These are phyloP conservation scores for Hemibagrus guttatus DNA, from an alignment of 2,797 vertebrate genomes.

Conservation along the genomic window DNA sequence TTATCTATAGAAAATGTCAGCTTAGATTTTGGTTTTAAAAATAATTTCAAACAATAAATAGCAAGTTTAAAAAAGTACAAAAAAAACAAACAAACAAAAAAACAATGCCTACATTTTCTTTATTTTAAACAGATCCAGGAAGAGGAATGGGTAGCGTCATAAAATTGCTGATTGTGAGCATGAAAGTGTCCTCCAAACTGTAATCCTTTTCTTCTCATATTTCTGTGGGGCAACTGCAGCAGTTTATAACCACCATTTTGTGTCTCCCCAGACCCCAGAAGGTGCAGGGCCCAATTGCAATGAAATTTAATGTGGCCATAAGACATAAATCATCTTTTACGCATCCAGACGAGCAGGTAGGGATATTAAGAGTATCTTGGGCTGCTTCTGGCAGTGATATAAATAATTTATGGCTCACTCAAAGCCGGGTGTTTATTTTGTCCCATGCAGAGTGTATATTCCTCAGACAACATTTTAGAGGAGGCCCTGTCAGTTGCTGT, in stretches of 20 bases:
- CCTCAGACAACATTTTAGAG: slow-evolving; percentile 86
- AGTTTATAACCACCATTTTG: slow-evolving; percentile 94
- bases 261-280: slow-evolving; percentile 91
- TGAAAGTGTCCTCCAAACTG: slow-evolving; percentile 29
- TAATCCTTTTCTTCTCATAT: slow-evolving; percentile 47
- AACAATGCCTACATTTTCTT: neutral
- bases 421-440: slow-evolving; percentile 88
- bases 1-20: neutral
- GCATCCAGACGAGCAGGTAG: slow-evolving; percentile 88
- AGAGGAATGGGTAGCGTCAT: neutral
- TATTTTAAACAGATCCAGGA: neutral
- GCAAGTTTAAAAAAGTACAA: neutral
- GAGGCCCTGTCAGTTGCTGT: slow-evolving; percentile 86
- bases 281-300: slow-evolving; percentile 86
- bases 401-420: slow-evolving; percentile 99
- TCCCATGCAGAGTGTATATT: slow-evolving; percentile 83
- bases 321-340: slow-evolving; percentile 99
- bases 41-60: neutral
- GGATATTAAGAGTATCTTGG: slow-evolving; percentile 92
- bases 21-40: neutral
- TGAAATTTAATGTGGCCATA: slow-evolving; percentile 92
- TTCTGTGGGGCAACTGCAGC: slow-evolving; percentile 79
- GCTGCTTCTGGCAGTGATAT: slow-evolving; percentile 88
- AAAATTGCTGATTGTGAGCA: slow-evolving; percentile 57
- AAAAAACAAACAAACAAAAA: too few species aligned